Conservation (phyloP, 1,140 invertebrate species). For the Drosophila kurseongensis region DNA sequence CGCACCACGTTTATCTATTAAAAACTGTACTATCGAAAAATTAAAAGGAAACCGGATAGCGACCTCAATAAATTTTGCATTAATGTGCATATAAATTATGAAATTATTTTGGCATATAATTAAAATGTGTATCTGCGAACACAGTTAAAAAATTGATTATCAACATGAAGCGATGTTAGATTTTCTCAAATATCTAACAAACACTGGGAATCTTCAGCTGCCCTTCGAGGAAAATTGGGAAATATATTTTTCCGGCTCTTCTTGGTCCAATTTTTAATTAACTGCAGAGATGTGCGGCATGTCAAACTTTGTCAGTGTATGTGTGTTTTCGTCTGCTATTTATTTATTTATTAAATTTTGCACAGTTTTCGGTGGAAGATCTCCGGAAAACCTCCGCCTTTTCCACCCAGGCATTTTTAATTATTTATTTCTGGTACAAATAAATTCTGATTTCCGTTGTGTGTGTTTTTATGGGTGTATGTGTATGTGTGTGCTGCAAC, state of each 20-base stretch:
- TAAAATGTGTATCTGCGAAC: neutral
- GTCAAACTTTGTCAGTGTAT: slow-evolving; percentile 20
- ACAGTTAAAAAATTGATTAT: neutral
- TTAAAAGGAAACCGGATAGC: neutral
- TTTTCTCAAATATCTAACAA: too few relatives aligned
- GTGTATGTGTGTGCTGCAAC: slow-evolving; percentile 18
- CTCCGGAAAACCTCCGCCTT: neutral
- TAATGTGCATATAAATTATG: neutral
- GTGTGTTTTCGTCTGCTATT: slow-evolving; percentile 21
- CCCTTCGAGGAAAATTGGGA: neutral
- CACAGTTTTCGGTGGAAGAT: slow-evolving; percentile 34
- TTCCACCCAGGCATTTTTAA: slow-evolving; percentile 22
- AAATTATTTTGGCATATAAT: neutral
- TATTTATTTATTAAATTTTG: slow-evolving; percentile 53
- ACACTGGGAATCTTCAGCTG: neutral
- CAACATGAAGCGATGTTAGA: neutral
- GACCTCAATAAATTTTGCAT: neutral
- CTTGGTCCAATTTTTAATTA: slow-evolving; percentile 50
- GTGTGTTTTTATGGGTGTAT: slow-evolving; percentile 1
- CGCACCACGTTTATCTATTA: neutral
- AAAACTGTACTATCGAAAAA: neutral
- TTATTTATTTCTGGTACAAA: slow-evolving; percentile 46
- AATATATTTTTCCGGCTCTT: slow-evolving; percentile 1
- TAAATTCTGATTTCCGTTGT: slow-evolving; percentile 25
- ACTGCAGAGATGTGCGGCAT: slow-evolving; percentile 24